Evolutionary conservation across 2,113 vertebrate genomes (phyloP), one percentile per base, ranked within the genome.

Genomic region (Nipponia nippon): DNA sequence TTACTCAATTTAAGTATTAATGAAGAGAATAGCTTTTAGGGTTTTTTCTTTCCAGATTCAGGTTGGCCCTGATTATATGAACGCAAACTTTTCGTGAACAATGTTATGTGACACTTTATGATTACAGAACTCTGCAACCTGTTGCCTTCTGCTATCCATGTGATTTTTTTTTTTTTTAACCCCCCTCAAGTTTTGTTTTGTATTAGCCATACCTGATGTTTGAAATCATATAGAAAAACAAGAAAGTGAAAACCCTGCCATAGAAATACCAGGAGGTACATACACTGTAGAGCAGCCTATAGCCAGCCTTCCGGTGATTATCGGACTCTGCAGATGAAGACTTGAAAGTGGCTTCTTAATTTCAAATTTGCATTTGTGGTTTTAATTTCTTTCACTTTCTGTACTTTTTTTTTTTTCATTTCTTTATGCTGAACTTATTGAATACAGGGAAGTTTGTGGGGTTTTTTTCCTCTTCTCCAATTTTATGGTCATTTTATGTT

Each of bases 1-100:
- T 90, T 77, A 83, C 32, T 98, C 32, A 82, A 11, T 95, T 72
- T 76, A 90, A 73, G 36, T 69, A 81, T 97, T 92, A 89, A 75
- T n/a, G 59, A 19, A 6, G 12, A 92, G 65, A 96, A 42, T 17
- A 90, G n/a, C 13, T 83, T 91, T 87, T 79, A 72, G 9, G 32
- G 10, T 26, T 36, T 96, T 86, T 96, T 73, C 71, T 94, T 95
- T 83, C 56, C 44, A 85, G 90, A 91, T 53, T 67, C 16, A 1
- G 36, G 10, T 40, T 53, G 52, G 9, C 32, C 30, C 16, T 95
- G 16, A 90, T 61, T 66, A 47, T 70, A 13, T 18, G 44, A 38
- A 42, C 0, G 0, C 11, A 46, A 83, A 40, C 25, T 73, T 83
- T 80, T 50, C 4, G 4, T 2, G 3, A 61, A 21, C 2, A 20